Evolutionary conservation across 2,888 invertebrate genomes (phyloP), one percentile per base, ranked within the genome.

Genomic region (Agrotis clavis): DNA sequence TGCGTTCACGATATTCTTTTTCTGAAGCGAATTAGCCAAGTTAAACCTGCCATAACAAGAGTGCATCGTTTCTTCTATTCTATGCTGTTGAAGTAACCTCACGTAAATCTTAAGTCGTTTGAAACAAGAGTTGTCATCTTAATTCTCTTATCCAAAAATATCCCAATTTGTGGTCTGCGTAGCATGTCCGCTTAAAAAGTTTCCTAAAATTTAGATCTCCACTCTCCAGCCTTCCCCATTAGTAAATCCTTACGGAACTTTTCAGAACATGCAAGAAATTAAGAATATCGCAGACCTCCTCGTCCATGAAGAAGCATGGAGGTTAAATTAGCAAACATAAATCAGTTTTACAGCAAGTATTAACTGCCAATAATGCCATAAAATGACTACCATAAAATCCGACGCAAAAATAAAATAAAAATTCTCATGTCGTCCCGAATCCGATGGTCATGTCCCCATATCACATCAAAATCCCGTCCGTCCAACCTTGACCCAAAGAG

Each of bases 401-500:
- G 41, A 41, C 41, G 41, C 41, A 41, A 41, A 41, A 41, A 41
- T 41, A 41, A 41, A 9, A 50, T 60, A 59, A 67, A 65, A 61
- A 74, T 71, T 60, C 68, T 48, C 48, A 50, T 51, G 56, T 47
- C 51, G 85, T 71, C 64, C 83, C 25, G 67, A 74, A 61, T 74
- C 16, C 30, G 57, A 80, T 83, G 86, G 82, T 80, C 66, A 18
- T 45, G 65, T 47, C 45, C 47, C 48, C 61, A 71, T 67, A 72
- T 79, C 64, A 65, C 68, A 73, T 68, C 9, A 72, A 77, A 86
- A 81, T 81, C 84, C 81, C 86, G 76, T 69, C 65, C 66, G 71
- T 70, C 41, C 83, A 89, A 84, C 93, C 93, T 93, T 93, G 93
- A 92, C 93, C 90, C 84, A 89, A 76, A 86, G 87, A 82, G 84